phyloP scores from a whole-genome alignment of 2,888 invertebrate genomes.

The Netelia melanura region DNA sequence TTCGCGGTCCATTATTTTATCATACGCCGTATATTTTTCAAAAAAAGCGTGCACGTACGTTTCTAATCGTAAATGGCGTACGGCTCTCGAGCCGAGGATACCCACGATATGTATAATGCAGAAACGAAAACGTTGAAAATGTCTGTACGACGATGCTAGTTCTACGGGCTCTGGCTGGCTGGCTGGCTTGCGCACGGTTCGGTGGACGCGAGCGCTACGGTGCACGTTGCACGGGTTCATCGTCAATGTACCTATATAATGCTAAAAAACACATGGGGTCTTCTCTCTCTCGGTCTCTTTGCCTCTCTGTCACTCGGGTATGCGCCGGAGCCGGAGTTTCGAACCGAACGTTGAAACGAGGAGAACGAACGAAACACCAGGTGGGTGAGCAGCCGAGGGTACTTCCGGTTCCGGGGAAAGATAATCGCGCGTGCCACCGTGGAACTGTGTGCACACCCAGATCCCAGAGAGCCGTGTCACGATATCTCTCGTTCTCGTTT shows the following conservation, averaged over 20 bases:
- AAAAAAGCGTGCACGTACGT: constrained; percentile 12
- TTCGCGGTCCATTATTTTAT: not conserved
- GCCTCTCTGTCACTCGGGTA: constrained; percentile 27
- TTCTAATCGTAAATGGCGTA: constrained; percentile 40
- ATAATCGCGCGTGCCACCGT: constrained; percentile 80
- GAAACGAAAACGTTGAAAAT: constrained; percentile 24
- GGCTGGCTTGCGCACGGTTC: constrained; percentile 44
- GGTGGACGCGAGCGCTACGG: constrained; percentile 44
- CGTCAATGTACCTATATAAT: not conserved
- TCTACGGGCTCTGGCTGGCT: not conserved
- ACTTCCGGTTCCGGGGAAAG: constrained; percentile 83
- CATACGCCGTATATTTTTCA: not conserved
- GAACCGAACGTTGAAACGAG: constrained; percentile 57
- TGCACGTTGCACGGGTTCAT: constrained; percentile 47
- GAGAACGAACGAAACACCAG: constrained; percentile 77
- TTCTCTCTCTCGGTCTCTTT: constrained; percentile 21
- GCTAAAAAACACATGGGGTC: constrained; percentile 60
- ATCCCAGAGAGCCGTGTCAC: constrained; percentile 41
- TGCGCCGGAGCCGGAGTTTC: constrained; percentile 46
- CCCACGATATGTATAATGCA: constrained; percentile 21
- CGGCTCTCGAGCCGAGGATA: not conserved
- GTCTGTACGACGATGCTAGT: not conserved
- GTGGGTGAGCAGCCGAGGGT: constrained; percentile 84
- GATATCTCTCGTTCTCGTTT: constrained; percentile 35
- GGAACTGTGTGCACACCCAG: constrained; percentile 46